Percentiles rank a stretch among this genome's conserved stretches.
phyloP scores from a whole-genome alignment of 2,797 vertebrate species.

The Sylvilagus floridanus region DNA sequence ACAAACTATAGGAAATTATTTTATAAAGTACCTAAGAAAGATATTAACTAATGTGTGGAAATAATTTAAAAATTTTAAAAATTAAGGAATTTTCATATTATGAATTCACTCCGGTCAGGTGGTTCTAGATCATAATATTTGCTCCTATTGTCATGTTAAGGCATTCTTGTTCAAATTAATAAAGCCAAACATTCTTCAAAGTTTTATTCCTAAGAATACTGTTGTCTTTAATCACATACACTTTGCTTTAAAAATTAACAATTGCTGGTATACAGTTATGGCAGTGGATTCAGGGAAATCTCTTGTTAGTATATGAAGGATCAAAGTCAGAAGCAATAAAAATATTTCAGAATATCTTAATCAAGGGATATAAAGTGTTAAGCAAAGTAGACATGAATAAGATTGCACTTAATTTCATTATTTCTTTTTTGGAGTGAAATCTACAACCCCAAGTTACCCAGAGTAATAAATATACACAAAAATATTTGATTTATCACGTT shows the following conservation, averaged over 20 bases:
- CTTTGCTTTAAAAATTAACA: neutral
- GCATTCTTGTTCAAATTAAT: conserved; percentile 11
- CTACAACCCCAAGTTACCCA: neutral
- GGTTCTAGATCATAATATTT: neutral
- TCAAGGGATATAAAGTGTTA: neutral
- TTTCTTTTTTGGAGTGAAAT: neutral
- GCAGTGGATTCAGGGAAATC: neutral
- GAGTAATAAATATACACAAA: neutral
- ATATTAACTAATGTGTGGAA: neutral
- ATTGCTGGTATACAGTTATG: neutral
- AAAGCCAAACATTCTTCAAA: conserved; percentile 1
- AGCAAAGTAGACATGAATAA: neutral
- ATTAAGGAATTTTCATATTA: neutral
- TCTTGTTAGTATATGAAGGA: neutral
- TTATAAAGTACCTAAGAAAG: conserved; percentile 8
- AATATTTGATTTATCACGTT: neutral
- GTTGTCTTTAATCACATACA: neutral
- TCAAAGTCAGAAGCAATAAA: neutral
- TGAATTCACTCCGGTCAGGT: neutral
- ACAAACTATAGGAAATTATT: neutral
- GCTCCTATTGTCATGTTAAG: neutral
- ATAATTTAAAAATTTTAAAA: conserved; percentile 41
- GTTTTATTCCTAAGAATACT: conserved; percentile 8
- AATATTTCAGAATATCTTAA: conserved; percentile 15
- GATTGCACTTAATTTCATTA: neutral